phyloP scores from a whole-genome alignment of 2,888 invertebrate genomes.

The Drepanosiphum platanoidis region DNA sequence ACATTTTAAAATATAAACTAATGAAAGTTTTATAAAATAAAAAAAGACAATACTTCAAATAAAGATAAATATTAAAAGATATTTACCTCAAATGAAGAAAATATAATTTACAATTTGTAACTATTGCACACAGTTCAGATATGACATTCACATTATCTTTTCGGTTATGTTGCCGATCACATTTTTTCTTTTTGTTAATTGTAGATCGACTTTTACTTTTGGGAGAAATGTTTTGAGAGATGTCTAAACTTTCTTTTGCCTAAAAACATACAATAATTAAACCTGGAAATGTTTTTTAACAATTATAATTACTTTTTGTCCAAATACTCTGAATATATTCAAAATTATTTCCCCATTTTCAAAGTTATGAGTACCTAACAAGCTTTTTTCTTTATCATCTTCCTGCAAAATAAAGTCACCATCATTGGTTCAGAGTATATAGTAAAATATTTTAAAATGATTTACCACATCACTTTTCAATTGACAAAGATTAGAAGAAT shows the following conservation, averaged over 20 bases:
- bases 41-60: neutral
- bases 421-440: neutral
- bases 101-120: constrained; percentile 51
- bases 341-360: constrained; percentile 52
- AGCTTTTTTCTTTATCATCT: constrained; percentile 43
- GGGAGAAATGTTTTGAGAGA: constrained; percentile 38
- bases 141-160: constrained; percentile 37
- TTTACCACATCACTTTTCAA: constrained; percentile 56
- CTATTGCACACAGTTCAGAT: constrained; percentile 51
- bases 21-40: neutral
- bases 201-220: constrained; percentile 45
- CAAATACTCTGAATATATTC: constrained; percentile 42
- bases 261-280: constrained; percentile 21
- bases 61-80: neutral
- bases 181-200: constrained; percentile 53
- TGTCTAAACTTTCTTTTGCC: constrained; percentile 30
- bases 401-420: constrained; percentile 19
- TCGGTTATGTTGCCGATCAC: constrained; percentile 34
- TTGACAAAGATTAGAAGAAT: constrained; percentile 48
- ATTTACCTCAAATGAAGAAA: constrained; percentile 41
- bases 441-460: neutral
- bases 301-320: constrained; percentile 24
- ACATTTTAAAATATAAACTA: neutral
- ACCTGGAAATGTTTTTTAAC: neutral
- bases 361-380: constrained; percentile 47